Conservation (phyloP, 2,113 vertebrate genomes). For the Myrmophylax atrothorax region DNA sequence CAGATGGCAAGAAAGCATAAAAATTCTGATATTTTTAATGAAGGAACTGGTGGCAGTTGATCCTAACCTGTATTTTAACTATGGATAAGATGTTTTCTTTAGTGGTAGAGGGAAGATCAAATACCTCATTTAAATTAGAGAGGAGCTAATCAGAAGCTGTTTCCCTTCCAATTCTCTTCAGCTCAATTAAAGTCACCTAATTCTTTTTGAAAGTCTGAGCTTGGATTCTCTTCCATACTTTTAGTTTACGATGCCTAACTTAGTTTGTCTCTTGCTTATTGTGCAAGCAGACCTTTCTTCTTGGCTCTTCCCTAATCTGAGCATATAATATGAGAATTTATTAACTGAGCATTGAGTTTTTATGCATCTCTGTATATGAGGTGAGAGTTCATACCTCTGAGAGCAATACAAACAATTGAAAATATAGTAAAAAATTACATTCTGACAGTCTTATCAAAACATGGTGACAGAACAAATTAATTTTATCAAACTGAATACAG, state of each 20-base stretch:
- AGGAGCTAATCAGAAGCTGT: not conserved
- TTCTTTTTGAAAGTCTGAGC: not conserved
- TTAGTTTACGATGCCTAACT: not conserved
- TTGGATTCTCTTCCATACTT: not conserved
- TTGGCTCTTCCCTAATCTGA: not conserved
- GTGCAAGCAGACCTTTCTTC: not conserved
- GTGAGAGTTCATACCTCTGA: not conserved
- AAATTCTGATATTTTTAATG: not conserved
- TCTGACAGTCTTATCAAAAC: not conserved
- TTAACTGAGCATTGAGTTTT: not conserved
- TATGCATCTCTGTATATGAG: not conserved
- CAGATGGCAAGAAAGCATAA: not conserved
- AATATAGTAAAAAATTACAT: not conserved
- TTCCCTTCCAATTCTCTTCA: not conserved
- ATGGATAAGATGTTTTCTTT: not conserved
- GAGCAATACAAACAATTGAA: not conserved
- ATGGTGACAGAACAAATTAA: not conserved
- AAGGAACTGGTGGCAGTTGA: not conserved
- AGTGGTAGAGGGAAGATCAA: not conserved
- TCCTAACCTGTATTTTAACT: not conserved
- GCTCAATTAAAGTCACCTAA: not conserved
- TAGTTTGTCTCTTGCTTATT: not conserved
- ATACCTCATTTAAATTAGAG: not conserved
- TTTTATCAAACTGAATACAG: not conserved
- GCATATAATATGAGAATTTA: not conserved